Conservation (phyloP, 2,888 invertebrate species). For the Brachynemurus nebulosus region DNA sequence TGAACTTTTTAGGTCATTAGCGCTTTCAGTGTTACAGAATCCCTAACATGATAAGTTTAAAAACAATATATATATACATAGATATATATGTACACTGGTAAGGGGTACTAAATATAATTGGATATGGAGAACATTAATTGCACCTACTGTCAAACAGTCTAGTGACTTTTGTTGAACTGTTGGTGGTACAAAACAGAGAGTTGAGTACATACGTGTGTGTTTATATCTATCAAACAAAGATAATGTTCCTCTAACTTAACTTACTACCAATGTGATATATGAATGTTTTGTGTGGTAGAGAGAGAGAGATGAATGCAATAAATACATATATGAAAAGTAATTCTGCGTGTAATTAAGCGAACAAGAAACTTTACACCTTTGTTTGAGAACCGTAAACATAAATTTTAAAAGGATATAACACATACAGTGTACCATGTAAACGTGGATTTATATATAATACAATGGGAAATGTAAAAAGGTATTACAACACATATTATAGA, state of each 20-base stretch:
- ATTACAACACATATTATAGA: too few relatives aligned
- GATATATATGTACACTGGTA: too few relatives aligned
- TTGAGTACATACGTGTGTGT: background rate
- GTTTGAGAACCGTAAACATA: slow-evolving; percentile 2
- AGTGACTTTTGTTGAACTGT: slow-evolving; percentile 1
- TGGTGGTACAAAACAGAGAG: background rate
- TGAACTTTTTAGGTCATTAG: too few relatives aligned
- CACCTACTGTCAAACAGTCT: slow-evolving; percentile 2
- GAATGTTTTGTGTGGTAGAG: too few relatives aligned
- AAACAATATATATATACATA: too few relatives aligned
- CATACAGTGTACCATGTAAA: too few relatives aligned
- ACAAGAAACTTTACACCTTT: slow-evolving; percentile 17
- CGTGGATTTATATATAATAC: too few relatives aligned
- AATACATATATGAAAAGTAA: slow-evolving; percentile 18
- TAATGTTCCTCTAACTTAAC: background rate
- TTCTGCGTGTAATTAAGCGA: slow-evolving; percentile 32
- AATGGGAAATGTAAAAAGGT: too few relatives aligned
- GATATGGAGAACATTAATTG: background rate
- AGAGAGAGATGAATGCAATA: background rate
- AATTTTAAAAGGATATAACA: background rate
- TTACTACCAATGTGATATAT: too few relatives aligned
- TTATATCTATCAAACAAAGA: background rate
- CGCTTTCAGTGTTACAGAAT: too few relatives aligned
- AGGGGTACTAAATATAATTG: too few relatives aligned
- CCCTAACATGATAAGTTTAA: too few relatives aligned